Base-by-base conservation (phyloP, 2,113 vertebrate species). In the Eulacestoma nigropectus region DNA sequence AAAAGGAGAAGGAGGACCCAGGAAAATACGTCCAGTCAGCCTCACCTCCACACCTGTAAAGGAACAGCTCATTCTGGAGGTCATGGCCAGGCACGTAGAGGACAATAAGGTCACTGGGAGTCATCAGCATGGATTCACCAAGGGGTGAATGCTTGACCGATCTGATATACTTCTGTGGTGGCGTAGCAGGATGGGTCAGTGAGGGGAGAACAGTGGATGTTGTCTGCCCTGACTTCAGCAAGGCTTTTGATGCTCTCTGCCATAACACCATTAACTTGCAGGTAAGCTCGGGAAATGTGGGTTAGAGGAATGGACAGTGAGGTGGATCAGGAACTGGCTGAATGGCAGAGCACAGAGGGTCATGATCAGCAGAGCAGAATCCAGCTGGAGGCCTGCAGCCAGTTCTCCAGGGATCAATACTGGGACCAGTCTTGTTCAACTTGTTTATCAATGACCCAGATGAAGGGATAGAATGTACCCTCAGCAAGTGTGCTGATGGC, bases 131-230 rank as follows among this genome's bases (percentile, higher is more conserved):
- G 30, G 56, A 39, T 39, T 69, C 55, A 37, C 7, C 63, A 39
- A 39, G 27, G 22, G 18, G n/a, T n/a, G n/a, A n/a, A n/a, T 53
- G 23, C 15, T 16, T 53, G 29, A 77, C 46, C 0, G 0, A 29
- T 33, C 18, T 27, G 7, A 44, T 27, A 23, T 4, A 6, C 7
- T 44, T 68, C 63, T 52, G 7, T 37, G 37, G 22, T 13, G 7
- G 26, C 53, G 22, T 2, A 17, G 42, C 42, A 57, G 60, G 25
- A 30, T 25, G 25, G 30, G 20, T 9, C 30, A 19, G 37, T 27
- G 37, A 56, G n/a, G 23, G 23, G 23, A 47, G 12, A 84, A 1
- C 25, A 23, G 35, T 47, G 50, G 16, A 26, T 50, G 16, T 20
- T n/a, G 30, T 42, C 39, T 73, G 9, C 21, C 29, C 41, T 53